Base-by-base conservation (phyloP, 2,113 vertebrate genomes). In the Morone saxatilis region DNA sequence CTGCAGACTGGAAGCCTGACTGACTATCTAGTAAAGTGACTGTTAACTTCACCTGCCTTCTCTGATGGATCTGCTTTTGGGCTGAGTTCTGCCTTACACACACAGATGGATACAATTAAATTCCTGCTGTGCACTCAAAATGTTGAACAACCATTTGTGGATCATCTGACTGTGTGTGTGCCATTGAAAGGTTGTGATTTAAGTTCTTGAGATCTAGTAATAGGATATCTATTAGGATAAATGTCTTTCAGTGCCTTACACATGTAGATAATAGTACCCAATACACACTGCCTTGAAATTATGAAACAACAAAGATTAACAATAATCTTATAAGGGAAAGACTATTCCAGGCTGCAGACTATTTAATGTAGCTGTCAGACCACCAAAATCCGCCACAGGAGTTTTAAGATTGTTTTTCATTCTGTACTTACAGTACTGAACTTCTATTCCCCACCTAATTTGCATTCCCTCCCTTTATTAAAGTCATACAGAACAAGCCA, bases 61-160 rank as follows among this genome's bases (percentile, higher is more conserved):
- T 66, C 71, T 66, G 76, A 66, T 71, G 47, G 71, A 79, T 75
- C 76, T 65, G 56, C 48, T 38, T 62, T 70, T 36, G 7, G 50
- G 62, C 45, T n/a, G 38, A 62, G 70, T 60, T 51, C 51, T 40
- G 45, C 38, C 63, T 57, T 31, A 63, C 63, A 76, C 53, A 81
- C 47, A 71, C 53, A 76, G 66, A 79, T 65, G 41, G 57, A 75
- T 47, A 76, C 54, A 63, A 63, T 78, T 74, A 43, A 62, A 43
- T 67, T 84, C 41, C 47, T 62, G 25, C 50, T 73, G 67, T 80
- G 63, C 12, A 61, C 40, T 72, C 0, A 0, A 74, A 69, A 41
- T 47, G 11, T 61, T 56, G 38, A 71, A 71, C 50, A 61, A 62
- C 22, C 17, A 43, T 74, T 70, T 79, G 43, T 59, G 45, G 17